Evolutionary conservation across 2,797 vertebrate genomes (phyloP).

Genomic region (Thaleichthys pacificus): DNA sequence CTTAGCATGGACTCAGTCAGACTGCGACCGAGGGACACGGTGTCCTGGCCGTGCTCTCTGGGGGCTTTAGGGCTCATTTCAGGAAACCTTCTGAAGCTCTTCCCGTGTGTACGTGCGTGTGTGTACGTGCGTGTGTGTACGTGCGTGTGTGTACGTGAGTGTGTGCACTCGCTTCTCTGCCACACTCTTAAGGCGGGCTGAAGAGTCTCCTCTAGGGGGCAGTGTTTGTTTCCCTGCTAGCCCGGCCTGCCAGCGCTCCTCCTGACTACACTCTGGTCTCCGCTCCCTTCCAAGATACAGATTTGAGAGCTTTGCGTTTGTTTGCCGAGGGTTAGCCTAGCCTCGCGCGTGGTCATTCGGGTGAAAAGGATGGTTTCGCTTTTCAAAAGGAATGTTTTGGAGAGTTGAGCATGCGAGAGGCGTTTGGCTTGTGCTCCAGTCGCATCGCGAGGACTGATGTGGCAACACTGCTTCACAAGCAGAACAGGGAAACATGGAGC

Average conservation of each 20-base stretch:
- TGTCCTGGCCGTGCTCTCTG: neutral
- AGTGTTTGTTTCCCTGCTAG: slow-evolving; percentile 23
- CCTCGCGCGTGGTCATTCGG: too few species aligned
- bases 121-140: slow-evolving; percentile 17
- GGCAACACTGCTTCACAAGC: slow-evolving; percentile 30
- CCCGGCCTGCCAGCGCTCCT: slow-evolving; percentile 12
- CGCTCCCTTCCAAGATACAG: too few species aligned
- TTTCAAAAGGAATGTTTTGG: too few species aligned
- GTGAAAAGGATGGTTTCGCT: too few species aligned
- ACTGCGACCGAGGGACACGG: slow-evolving; percentile 1
- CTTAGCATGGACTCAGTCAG: neutral
- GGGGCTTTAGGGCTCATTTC: neutral
- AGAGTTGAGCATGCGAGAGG: too few species aligned
- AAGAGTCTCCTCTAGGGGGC: slow-evolving; percentile 23
- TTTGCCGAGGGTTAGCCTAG: too few species aligned
- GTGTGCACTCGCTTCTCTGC: slow-evolving; percentile 29
- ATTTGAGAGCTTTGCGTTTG: too few species aligned
- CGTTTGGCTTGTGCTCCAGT: neutral
- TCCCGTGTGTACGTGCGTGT: slow-evolving; percentile 15
- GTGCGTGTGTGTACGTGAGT: slow-evolving; percentile 13
- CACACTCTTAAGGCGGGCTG: slow-evolving; percentile 16
- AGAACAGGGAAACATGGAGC: slow-evolving; percentile 37
- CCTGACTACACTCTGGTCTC: slow-evolving; percentile 24
- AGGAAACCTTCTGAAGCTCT: slow-evolving; percentile 6
- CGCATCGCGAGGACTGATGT: slow-evolving; percentile 30